These are phyloP conservation scores for Sycophila sp. DNA, from an alignment of 1,140 invertebrate species.

Conservation along the genomic window DNA sequence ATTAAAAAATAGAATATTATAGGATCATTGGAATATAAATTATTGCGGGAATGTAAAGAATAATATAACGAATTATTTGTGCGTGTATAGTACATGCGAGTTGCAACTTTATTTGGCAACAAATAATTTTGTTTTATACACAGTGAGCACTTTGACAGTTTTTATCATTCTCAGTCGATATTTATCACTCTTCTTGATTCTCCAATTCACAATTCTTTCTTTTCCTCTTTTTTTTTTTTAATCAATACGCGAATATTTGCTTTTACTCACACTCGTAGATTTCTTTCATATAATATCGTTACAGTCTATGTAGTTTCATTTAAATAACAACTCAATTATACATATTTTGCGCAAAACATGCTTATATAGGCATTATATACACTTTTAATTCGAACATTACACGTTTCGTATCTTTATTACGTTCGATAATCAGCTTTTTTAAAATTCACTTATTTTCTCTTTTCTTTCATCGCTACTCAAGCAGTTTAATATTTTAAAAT, in stretches of 20 bases:
- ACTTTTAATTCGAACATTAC: no score
- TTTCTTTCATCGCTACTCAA: background rate
- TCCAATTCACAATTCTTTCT: background rate
- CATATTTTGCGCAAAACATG: background rate
- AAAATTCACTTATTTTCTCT: background rate
- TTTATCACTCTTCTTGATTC: no score
- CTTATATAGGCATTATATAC: background rate
- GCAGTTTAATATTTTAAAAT: constrained; percentile 12
- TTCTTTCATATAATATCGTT: constrained; percentile 20
- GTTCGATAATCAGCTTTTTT: background rate
- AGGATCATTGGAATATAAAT: no score
- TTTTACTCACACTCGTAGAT: no score
- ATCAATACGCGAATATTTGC: no score
- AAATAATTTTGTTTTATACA: constrained; percentile 8
- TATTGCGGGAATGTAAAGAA: constrained; percentile 1
- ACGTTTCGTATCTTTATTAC: background rate
- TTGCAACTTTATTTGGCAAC: constrained; percentile 36
- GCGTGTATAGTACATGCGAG: constrained; percentile 22
- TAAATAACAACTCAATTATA: constrained; percentile 15
- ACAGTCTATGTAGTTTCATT: constrained; percentile 5
- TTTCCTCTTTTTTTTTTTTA: background rate
- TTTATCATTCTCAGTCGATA: no score
- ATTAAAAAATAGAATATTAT: no score
- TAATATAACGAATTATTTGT: constrained; percentile 9
- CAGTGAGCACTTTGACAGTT: background rate